Conservation (phyloP, 2,797 vertebrate species). For the Poeciliopsis gracilis region DNA sequence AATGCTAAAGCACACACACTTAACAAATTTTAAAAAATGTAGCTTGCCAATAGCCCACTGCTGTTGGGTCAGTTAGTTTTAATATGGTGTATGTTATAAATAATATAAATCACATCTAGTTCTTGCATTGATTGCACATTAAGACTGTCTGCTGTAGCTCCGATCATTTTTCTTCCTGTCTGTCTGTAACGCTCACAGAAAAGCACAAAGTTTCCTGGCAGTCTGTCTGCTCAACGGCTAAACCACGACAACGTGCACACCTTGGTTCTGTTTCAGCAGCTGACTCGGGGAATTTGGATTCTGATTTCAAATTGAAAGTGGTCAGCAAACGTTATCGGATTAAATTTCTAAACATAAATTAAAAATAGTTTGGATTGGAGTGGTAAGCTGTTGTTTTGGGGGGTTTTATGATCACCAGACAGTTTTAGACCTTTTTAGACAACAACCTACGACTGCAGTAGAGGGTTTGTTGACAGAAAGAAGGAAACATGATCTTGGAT, state of each 20-base stretch:
- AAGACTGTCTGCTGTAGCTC: conserved; percentile 35
- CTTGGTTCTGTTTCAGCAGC: background rate
- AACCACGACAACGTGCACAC: conserved; percentile 3
- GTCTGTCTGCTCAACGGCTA: background rate
- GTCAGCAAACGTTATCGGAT: background rate
- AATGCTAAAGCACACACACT: conserved; percentile 3
- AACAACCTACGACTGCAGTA: background rate
- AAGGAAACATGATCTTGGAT: too few species aligned
- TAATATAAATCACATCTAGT: conserved; percentile 59
- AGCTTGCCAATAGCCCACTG: conserved; percentile 39
- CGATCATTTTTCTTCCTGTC: conserved; percentile 34
- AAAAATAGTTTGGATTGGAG: background rate
- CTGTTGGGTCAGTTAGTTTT: conserved; percentile 58
- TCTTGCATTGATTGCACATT: conserved; percentile 42
- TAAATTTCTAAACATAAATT: background rate
- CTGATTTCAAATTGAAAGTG: background rate
- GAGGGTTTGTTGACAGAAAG: too few species aligned
- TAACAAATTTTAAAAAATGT: background rate
- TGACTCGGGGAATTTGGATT: background rate
- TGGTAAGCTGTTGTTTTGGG: background rate
- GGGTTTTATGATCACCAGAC: background rate
- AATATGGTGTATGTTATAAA: conserved; percentile 57
- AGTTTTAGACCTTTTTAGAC: background rate
- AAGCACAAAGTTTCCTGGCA: conserved; percentile 23
- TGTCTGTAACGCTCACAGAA: conserved; percentile 15